phyloP scores from a whole-genome alignment of 2,888 invertebrate species.

The Aphidoletes aphidimyza region DNA sequence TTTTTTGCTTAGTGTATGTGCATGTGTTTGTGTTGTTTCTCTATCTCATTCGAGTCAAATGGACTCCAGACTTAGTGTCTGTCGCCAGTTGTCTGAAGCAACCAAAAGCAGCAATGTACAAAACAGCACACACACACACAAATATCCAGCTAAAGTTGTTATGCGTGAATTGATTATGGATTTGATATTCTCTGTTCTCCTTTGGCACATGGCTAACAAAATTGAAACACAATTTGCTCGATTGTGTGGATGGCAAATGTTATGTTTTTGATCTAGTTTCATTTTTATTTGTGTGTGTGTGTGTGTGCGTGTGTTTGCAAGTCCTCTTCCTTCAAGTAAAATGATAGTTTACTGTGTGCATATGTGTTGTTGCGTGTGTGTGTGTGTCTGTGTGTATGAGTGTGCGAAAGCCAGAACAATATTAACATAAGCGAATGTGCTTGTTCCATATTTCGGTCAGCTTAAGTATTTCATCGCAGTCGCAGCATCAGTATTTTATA shows the following conservation, averaged over 20 bases:
- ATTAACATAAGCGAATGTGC: conserved; percentile 6
- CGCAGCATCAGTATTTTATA: background rate
- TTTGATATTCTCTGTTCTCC: background rate
- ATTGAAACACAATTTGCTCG: background rate
- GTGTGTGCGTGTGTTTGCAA: background rate
- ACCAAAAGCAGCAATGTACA: background rate
- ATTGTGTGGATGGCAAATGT: background rate
- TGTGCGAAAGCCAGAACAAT: background rate
- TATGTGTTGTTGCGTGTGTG: background rate
- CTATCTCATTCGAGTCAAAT: background rate
- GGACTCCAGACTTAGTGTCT: conserved; percentile 45
- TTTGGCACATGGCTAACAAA: background rate
- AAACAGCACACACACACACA: background rate
- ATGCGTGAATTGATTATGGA: conserved; percentile 51
- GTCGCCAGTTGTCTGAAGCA: background rate
- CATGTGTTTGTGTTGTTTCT: background rate
- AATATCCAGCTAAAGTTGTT: background rate
- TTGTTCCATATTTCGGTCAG: conserved; percentile 10
- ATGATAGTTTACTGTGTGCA: too few relatives aligned
- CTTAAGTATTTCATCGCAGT: conserved; percentile 1
- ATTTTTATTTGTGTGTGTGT: background rate
- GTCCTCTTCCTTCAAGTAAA: background rate
- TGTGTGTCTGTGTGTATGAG: background rate
- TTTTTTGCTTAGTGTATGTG: background rate
- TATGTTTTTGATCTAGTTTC: conserved; percentile 31